Conservation (phyloP, 2,113 vertebrate genomes). For the Cinclus cinclus region DNA sequence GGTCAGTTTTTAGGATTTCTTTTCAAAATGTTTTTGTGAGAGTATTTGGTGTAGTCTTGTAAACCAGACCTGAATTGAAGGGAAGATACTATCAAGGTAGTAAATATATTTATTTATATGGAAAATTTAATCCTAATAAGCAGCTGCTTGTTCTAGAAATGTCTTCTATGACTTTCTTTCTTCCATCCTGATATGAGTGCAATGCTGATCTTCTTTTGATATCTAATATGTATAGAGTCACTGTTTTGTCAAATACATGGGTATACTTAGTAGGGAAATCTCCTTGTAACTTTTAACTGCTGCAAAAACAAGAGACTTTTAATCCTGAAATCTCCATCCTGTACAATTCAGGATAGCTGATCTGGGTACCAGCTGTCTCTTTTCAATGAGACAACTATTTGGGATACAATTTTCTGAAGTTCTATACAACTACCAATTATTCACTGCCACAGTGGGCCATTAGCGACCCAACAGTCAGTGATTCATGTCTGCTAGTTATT, state of each 20-base stretch:
- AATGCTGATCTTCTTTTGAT: not conserved
- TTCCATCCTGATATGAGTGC: not conserved
- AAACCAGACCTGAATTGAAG: not conserved
- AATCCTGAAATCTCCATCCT: not conserved
- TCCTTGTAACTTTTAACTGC: not conserved
- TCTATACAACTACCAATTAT: not conserved
- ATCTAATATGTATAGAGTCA: not conserved
- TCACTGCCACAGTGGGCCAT: not conserved
- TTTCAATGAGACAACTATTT: not conserved
- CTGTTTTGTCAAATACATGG: not conserved
- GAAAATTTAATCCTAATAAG: not conserved
- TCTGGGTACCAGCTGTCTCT: not conserved
- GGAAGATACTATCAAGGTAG: not conserved
- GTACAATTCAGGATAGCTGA: not conserved
- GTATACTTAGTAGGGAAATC: not conserved
- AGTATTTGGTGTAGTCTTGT: not conserved
- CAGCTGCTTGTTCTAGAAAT: not conserved
- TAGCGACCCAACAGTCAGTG: not conserved
- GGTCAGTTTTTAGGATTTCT: not conserved
- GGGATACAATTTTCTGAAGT: not conserved
- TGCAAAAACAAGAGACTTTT: not conserved
- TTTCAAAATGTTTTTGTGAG: not conserved
- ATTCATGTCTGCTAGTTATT: not conserved
- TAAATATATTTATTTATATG: not conserved
- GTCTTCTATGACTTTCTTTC: not conserved